These are phyloP conservation scores for Thereuonema tuberculata DNA, from an alignment of 1,140 invertebrate species.

Conservation along the genomic window DNA sequence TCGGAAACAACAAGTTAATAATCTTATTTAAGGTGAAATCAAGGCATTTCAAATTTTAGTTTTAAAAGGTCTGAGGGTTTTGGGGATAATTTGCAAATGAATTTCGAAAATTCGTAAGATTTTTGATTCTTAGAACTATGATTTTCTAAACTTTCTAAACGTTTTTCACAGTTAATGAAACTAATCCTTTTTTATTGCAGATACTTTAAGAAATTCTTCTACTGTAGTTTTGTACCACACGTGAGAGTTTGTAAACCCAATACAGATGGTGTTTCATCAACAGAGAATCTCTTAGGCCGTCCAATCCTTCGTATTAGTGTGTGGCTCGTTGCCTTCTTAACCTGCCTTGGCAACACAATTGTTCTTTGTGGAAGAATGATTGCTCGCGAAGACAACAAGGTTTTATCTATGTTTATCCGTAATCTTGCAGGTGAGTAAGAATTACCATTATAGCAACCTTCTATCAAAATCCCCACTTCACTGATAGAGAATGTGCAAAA, in stretches of 20 bases:
- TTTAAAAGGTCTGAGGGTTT: too few species aligned
- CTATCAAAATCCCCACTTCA: too few species aligned
- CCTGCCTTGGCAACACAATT: conserved; percentile 47
- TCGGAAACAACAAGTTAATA: too few species aligned
- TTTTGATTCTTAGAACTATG: too few species aligned
- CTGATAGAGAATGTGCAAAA: too few species aligned
- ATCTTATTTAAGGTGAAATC: too few species aligned
- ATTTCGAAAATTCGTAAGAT: too few species aligned
- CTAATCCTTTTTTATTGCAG: conserved; percentile 30
- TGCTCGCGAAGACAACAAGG: conserved; percentile 34
- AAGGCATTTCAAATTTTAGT: too few species aligned
- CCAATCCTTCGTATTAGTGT: conserved; percentile 46
- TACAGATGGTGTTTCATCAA: conserved; percentile 54
- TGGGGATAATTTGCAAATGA: too few species aligned
- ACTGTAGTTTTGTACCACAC: conserved; percentile 47
- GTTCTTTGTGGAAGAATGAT: conserved; percentile 52
- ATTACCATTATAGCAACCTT: background rate
- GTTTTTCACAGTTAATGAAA: too few species aligned
- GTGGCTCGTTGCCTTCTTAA: conserved; percentile 55
- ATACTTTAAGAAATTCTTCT: conserved; percentile 54
- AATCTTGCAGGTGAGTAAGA: conserved; percentile 47
- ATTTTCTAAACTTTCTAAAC: too few species aligned
- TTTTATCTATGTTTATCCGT: conserved; percentile 43
- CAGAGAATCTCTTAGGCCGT: conserved; percentile 47
- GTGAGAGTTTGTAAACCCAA: conserved; percentile 47